Percentiles rank a stretch among this genome's conserved stretches.
Evolutionary conservation across 2,797 vertebrate genomes (phyloP).

Genomic region (Leptoclinus maculatus): DNA sequence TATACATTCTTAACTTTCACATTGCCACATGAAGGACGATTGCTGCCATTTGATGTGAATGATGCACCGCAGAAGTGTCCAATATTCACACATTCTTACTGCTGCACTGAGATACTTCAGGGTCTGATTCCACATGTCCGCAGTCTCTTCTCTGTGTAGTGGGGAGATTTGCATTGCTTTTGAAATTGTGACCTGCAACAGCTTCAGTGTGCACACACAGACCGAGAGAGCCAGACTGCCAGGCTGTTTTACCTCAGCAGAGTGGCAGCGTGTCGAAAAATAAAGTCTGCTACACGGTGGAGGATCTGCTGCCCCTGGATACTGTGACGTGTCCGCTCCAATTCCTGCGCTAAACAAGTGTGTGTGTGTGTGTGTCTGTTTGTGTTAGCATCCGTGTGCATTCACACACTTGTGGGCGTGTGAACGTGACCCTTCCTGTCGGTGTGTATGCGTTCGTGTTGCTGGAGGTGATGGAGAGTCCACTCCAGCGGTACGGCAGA

Average conservation of each 20-base stretch:
- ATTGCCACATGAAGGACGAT: neutral
- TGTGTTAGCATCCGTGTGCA: slow-evolving; percentile 29
- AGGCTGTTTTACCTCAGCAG: slow-evolving; percentile 20
- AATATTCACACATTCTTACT: neutral
- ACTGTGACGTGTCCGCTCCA: slow-evolving; percentile 62
- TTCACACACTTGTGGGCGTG: neutral
- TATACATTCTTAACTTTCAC: neutral
- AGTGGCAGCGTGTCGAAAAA: slow-evolving; percentile 34
- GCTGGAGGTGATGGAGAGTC: slow-evolving; percentile 68
- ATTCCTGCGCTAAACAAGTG: slow-evolving; percentile 53
- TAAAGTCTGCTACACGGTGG: slow-evolving; percentile 41
- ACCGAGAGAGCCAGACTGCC: neutral
- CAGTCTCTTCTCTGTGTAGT: neutral
- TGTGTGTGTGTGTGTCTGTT: slow-evolving; percentile 26
- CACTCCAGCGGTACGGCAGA: slow-evolving; percentile 65
- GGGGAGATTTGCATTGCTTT: neutral
- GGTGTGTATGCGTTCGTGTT: slow-evolving; percentile 38
- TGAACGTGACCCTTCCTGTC: slow-evolving; percentile 5
- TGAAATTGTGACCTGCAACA: neutral
- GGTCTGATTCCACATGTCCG: neutral
- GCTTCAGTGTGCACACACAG: neutral
- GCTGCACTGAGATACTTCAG: neutral
- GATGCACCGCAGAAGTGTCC: rapidly evolving
- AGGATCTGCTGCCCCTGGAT: slow-evolving; percentile 58
- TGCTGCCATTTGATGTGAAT: neutral